Base-by-base conservation (phyloP, 2,113 vertebrate species). In the Lagopus leucura region DNA sequence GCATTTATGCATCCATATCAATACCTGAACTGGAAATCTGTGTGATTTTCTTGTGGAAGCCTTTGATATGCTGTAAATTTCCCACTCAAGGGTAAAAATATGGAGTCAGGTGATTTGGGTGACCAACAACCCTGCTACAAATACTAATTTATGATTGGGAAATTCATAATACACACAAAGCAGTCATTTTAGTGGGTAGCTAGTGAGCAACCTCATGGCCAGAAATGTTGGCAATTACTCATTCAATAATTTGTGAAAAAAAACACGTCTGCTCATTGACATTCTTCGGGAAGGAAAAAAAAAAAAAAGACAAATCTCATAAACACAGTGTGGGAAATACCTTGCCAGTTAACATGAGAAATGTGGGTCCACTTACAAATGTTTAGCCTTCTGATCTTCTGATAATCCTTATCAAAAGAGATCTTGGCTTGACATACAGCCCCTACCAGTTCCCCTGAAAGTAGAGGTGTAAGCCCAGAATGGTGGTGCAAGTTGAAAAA, bases 171-270 rank as follows among this genome's bases (percentile, higher is more conserved):
- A 86, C 67, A 86, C 30, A 43, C 48, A 48, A 69, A 86, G 10
- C 69, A 60, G 72, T 71, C 12, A 9, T 77, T 70, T 81, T 52
- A 52, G 72, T 64, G 65, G 92, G 61, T 80, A 92, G 89, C 40
- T 91, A 86, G 57, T 92, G 69, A 94, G 55, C 82, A 83, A 10
- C 73, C 64, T 92, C 43, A 88, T 9, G 38, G 55, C 50, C 64
- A 89, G 75, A 78, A 90, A 18, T 63, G 57, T 71, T 80, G 78
- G 67, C 58, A 82, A 87, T 91, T 90, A 92, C 45, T 89, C 71
- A 89, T 79, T 93, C 32, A 81, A 77, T 80, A 93, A 88, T 91
- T 92, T 77, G 45, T 91, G 79, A 67, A 89, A 92, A 89, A 92
- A 92, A 91, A 91, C 73, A 66, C 52, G 64, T 74, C 91, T 91